Evolutionary conservation across 2,888 invertebrate species (phyloP), one percentile per base, ranked within the genome.

Genomic region (Liopterus haemorrhoidalis): DNA sequence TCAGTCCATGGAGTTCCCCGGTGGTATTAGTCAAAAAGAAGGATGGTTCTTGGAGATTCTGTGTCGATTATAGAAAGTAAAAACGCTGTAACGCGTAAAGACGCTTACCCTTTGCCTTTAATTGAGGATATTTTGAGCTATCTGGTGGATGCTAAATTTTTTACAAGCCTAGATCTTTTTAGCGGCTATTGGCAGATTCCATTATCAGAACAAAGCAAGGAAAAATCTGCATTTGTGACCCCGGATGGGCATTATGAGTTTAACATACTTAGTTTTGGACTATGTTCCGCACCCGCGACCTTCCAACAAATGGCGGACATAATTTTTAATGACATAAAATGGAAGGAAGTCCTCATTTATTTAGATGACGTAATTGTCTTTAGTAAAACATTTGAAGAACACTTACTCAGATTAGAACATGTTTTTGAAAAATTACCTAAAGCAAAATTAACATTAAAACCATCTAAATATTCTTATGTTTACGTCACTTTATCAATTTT

Each of bases 371-470:
- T 48, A 2, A 37, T 49, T 5, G 24, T 46, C 2, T 40, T 46
- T 19, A 33, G 36, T 8, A 9, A 20, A 4, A 30, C 38, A 8
- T 22, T 35, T 11, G 31, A 37, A 12, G 31, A 35, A 28, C 41
- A 49, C 8, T 21, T 46, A 15, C 1, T 8, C 8, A 21, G 35
- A 27, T 11, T 49, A 18, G 1, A 25, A 21, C 3, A 37, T 5
- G 40, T 46, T n/a, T 50, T 48, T 21, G 21, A 46, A 6, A 18
- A 40, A 42, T 11, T 48, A 35, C 8, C 42, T 6, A 12, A 24
- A 3, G 46, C 45, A 18, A 24, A 41, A 4, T 19, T 50, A 5
- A 48, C 46, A 1, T 33, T 50, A 3, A 46, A 46, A 42, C 46
- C 46, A 2, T 42, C 39, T 12, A 48, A 49, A 40, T 48, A 49